Base-by-base conservation (phyloP, 2,113 vertebrate genomes). In the Gobio gobio region DNA sequence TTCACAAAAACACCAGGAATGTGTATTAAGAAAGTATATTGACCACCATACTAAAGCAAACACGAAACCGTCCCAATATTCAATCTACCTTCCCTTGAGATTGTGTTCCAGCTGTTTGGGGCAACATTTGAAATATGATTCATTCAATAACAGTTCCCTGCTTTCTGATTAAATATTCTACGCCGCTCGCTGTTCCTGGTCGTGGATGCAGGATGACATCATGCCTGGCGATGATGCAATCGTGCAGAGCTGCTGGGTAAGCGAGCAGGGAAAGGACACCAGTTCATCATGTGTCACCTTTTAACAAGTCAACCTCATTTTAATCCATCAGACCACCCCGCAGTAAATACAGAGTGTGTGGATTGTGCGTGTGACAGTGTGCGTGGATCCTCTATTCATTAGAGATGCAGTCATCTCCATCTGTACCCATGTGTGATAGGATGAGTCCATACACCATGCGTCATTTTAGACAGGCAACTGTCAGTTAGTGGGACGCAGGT, bases 191-290 rank as follows among this genome's bases (percentile, higher is more conserved):
- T 24, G 51, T 49, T 58, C 18, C 40, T 76, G 24, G 58, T 90
- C 88, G 88, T 90, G 92, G 93, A 94, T 93, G 91, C 91, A 93
- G 91, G 86, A 94, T 95, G 94, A 94, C 93, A 92, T 95, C 94
- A 95, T 94, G 89, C 90, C 88, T 84, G 87, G 61, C 90, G 89
- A 92, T 95, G 94, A 94, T 93, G 93, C 91, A 95, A 93, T 91
- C 90, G 86, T 84, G 75, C 40, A 87, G 90, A 85, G 89, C 88
- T 89, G 89, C 89, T 89, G 88, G 91, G 90, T 91, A 91, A 91
- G 92, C 80, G 9, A 70, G 10, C 36, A 59, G 54, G 86, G 89
- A 84, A 85, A 47, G 86, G 89, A 78, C 51, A 43, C 45, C 26
- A 33, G 80, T 83, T 78, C 83, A 86, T 89, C 85, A 86, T 78